Conservation (phyloP, 2,888 invertebrate species). For the Drosophila gaucha region DNA sequence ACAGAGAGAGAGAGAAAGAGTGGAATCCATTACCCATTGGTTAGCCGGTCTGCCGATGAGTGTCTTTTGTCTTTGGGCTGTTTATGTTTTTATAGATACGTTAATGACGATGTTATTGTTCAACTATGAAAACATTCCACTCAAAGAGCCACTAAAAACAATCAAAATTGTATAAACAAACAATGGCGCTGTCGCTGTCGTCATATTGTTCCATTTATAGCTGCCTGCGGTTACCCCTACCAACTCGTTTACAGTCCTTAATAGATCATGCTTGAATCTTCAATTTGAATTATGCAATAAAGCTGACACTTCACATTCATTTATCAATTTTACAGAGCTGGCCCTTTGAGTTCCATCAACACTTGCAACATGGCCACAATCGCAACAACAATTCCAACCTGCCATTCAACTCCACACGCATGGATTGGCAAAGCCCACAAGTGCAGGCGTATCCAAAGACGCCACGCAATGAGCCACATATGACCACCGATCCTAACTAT, state of each 20-base stretch:
- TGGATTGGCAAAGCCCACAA: conserved; percentile 67
- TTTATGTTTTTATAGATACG: conserved; percentile 79
- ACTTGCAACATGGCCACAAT: conserved; percentile 42
- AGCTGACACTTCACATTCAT: neutral
- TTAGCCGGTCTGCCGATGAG: conserved; percentile 40
- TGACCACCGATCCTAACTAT: conserved; percentile 42
- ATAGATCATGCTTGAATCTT: neutral
- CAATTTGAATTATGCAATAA: neutral
- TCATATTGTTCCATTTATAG: conserved; percentile 68
- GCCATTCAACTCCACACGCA: conserved; percentile 49
- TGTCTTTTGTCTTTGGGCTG: conserved; percentile 67
- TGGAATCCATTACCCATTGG: conserved; percentile 32
- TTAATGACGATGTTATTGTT: conserved; percentile 78
- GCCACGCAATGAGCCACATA: conserved; percentile 43
- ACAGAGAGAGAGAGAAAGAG: neutral
- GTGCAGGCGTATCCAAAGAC: conserved; percentile 54
- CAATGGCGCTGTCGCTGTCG: conserved; percentile 66
- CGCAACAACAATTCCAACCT: conserved; percentile 43
- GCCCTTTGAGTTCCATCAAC: conserved; percentile 91
- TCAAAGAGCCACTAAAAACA: conserved; percentile 69
- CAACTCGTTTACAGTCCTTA: neutral
- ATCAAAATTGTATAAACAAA: conserved; percentile 76
- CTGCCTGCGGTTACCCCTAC: conserved; percentile 51
- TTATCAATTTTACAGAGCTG: conserved; percentile 87
- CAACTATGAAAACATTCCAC: conserved; percentile 60